Evolutionary conservation across 2,888 invertebrate species (phyloP).

Genomic region (Imbricaverruca yamaguchii): DNA sequence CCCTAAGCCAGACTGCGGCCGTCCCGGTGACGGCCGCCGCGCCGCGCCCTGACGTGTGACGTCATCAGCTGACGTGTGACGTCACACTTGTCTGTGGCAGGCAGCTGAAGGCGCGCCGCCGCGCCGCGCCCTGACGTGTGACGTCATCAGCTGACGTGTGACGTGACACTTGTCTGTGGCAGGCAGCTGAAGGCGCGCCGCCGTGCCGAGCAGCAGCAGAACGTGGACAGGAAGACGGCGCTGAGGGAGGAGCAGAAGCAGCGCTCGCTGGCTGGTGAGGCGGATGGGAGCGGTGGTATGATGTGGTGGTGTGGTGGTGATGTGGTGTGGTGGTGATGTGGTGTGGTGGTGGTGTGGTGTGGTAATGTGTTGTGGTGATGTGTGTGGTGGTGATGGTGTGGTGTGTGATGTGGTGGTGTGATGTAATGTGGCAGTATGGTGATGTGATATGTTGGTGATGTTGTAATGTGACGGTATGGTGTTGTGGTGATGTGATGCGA

Average conservation of each 20-base stretch:
- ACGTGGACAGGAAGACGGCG: slow-evolving; percentile 53
- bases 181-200: neutral
- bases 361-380: no score
- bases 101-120: neutral
- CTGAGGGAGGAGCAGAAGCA: slow-evolving; percentile 49
- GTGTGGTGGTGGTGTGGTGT: no score
- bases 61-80: neutral
- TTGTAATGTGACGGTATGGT: no score
- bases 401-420: no score
- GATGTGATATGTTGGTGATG: no score
- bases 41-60: neutral
- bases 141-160: neutral
- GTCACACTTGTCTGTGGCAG: neutral
- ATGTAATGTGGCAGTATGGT: no score
- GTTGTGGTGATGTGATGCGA: no score
- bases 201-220: slow-evolving; percentile 53
- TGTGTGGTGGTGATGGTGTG: no score
- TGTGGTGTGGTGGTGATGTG: no score
- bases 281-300: neutral
- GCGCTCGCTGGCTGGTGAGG: neutral
- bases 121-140: neutral
- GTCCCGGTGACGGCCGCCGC: neutral
- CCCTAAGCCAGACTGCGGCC: neutral
- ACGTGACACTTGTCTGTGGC: neutral
- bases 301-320: no score